Percentiles rank a stretch among this genome's conserved stretches.
These are phyloP conservation scores for Neogale vison DNA, from an alignment of 2,113 vertebrate genomes.

Conservation along the genomic window DNA sequence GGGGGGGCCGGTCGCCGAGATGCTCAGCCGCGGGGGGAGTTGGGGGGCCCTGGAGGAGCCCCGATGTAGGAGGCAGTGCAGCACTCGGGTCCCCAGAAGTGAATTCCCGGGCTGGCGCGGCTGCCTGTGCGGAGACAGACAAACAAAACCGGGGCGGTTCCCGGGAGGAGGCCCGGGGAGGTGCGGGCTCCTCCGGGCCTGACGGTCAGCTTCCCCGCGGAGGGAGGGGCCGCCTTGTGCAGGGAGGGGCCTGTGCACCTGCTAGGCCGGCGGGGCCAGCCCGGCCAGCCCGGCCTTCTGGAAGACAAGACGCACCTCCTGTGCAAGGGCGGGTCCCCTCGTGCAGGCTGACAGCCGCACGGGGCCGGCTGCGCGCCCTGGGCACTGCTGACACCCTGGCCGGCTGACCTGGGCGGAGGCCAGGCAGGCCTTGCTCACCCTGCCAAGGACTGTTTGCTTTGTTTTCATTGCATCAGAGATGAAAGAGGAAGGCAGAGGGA, in stretches of 20 bases:
- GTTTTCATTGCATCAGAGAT: neutral
- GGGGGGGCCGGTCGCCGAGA: neutral
- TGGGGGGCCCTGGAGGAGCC: neutral
- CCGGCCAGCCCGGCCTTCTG: no score
- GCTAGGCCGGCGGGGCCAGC: no score
- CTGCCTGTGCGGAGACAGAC: neutral
- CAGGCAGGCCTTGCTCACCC: neutral
- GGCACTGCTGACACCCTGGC: no score
- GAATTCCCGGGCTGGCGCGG: neutral
- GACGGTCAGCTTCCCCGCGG: neutral
- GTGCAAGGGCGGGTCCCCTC: no score
- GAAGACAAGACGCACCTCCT: no score
- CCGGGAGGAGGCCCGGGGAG: neutral
- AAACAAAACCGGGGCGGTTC: no score
- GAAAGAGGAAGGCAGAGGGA: neutral
- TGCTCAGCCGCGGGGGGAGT: accelerated
- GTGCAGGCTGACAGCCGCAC: no score
- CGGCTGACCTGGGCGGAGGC: no score
- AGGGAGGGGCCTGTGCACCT: no score
- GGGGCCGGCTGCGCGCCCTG: no score
- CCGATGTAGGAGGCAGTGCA: neutral
- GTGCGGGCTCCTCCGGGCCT: neutral
- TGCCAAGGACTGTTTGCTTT: neutral
- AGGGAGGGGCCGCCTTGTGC: neutral
- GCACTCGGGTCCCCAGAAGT: no score